Evolutionary conservation across 64 coral and sea anemone genomes (phyloP), one percentile per base, ranked within the genome.

Genomic region (Stylophora pistillata): DNA sequence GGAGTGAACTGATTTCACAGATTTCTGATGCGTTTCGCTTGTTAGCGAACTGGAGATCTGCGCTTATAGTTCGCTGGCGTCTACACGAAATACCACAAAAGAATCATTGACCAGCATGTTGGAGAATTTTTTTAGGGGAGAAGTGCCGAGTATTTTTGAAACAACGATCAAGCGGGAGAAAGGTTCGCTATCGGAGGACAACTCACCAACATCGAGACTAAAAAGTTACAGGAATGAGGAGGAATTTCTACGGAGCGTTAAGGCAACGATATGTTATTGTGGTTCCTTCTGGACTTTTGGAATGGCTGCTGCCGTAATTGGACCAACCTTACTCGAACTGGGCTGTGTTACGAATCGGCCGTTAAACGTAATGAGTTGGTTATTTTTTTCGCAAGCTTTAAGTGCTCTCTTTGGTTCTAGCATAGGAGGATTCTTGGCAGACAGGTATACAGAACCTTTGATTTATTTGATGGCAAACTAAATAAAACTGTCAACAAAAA

Each of bases 261-360:
- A 78, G 55, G 97, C 93, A 34, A 95, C 97, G 0, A 28, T 95
- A 58, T 99, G 97, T 30, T 99, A 95, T 58, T 99, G 97, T 58
- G 97, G 97, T 15, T 86, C 97, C 0, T 99, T 99, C 73, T 73
- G 95, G 74, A 99, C 93, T 1, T 93, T 99, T 83, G 97, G 97
- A 85, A 99, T 99, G 93, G 82, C 93, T 32, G 90, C 94, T 5
- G 87, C 97, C 3, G 88, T 99, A 15, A 99, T 99, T 17, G 97
- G 97, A 3, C 97, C 97, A 31, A 99, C 97, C 2, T 88, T 99
- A 53, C 63, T 99, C 26, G 97, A 99, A 58, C 80, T 99, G 27
- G 97, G 97, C 30, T 99, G 97, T 71, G 90, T 90, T 21, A 95
- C 97, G 5, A 78, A 80, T 31, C 85, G 91, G 1, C 83, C 89